phyloP scores from a whole-genome alignment of 2,113 vertebrate species.

The Crypturellus undulatus region DNA sequence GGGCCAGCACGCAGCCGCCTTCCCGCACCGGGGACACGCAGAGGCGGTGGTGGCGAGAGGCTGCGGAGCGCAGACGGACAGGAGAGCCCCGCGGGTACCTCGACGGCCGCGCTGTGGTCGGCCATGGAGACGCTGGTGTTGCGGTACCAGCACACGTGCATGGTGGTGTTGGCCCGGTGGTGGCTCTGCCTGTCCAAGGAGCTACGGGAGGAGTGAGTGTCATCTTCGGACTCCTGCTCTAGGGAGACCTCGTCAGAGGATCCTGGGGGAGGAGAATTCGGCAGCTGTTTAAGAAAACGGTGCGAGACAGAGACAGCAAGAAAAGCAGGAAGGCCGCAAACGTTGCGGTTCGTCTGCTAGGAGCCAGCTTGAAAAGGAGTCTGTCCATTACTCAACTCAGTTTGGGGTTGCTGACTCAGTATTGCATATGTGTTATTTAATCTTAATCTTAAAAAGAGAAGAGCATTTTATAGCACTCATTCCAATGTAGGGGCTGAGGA shows the following conservation, averaged over 20 bases:
- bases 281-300: conserved; percentile 30
- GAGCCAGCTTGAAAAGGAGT: accelerated
- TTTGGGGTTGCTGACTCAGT: background rate
- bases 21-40: accelerated
- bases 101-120: conserved; percentile 91
- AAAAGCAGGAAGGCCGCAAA: background rate
- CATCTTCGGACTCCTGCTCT: conserved; percentile 92
- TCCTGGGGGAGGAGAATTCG: conserved; percentile 79
- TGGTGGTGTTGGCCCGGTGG: conserved; percentile 90
- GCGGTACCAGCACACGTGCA: conserved; percentile 97
- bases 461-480: background rate
- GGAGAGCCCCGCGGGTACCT: conserved; percentile 81
- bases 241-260: conserved; percentile 87
- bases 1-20: background rate
- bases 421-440: no score
- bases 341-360: background rate
- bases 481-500: background rate
- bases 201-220: conserved; percentile 82
- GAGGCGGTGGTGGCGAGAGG: background rate
- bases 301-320: background rate
- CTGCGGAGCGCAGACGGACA: background rate
- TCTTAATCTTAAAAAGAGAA: background rate
- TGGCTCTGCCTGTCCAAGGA: conserved; percentile 89
- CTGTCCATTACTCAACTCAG: background rate
- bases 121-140: conserved; percentile 95